Evolutionary conservation across 2,113 vertebrate species (phyloP).

Genomic region (Agapornis roseicollis): DNA sequence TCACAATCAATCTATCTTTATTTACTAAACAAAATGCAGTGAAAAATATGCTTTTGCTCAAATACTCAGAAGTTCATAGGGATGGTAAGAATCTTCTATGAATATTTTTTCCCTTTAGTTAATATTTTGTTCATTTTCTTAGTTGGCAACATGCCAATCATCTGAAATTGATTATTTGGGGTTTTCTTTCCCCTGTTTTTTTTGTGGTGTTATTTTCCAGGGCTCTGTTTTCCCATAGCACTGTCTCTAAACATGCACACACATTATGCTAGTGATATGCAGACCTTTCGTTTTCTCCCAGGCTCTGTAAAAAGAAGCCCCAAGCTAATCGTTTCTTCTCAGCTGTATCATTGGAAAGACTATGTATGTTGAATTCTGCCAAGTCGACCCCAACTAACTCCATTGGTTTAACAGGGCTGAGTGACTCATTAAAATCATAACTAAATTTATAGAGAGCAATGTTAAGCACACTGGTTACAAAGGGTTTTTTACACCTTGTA

Average conservation of each 20-base stretch:
- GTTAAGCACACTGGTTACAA: background rate
- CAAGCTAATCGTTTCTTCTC: rapidly evolving
- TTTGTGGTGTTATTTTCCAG: background rate
- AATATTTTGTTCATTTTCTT: background rate
- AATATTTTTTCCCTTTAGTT: background rate
- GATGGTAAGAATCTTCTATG: background rate
- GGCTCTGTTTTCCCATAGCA: background rate
- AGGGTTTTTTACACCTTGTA: background rate
- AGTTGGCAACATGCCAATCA: background rate
- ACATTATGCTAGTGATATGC: background rate
- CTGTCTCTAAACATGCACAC: background rate
- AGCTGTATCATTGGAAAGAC: background rate
- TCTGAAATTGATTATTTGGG: background rate
- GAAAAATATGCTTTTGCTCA: background rate
- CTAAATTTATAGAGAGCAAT: background rate
- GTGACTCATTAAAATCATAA: background rate
- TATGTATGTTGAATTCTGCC: background rate
- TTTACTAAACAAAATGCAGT: background rate
- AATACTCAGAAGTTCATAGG: background rate
- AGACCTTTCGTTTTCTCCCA: background rate
- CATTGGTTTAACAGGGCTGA: background rate
- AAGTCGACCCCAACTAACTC: background rate
- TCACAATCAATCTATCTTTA: background rate
- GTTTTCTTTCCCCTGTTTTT: background rate
- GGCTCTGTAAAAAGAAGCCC: background rate